Evolutionary conservation across 2,113 vertebrate species (phyloP).

Genomic region (Boulengeromyrus knoepffleri): DNA sequence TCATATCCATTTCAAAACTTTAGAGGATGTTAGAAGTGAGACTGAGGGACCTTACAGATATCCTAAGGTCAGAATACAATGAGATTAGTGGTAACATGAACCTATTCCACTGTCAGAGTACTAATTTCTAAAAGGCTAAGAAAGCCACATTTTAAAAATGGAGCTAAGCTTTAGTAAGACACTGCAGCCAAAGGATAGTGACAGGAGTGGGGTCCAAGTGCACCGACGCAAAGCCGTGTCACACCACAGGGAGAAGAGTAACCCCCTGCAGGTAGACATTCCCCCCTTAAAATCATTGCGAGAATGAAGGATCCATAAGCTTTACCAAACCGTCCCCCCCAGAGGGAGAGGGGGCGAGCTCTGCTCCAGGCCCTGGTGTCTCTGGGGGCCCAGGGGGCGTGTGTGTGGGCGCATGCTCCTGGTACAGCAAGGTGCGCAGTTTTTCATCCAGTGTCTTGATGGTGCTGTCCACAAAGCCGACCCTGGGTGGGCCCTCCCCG

Average conservation of each 20-base stretch:
- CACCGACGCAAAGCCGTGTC: background rate
- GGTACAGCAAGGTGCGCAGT: constrained; percentile 86
- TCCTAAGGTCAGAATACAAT: background rate
- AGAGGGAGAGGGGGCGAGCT: constrained; percentile 63
- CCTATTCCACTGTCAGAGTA: background rate
- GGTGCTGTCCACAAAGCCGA: constrained; percentile 87
- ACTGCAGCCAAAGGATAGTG: background rate
- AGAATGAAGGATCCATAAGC: background rate
- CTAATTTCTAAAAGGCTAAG: background rate
- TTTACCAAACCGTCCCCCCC: constrained; percentile 58
- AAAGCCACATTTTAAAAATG: background rate
- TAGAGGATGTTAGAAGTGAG: background rate
- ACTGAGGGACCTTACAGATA: background rate
- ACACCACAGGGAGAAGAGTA: background rate
- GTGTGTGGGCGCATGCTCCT: constrained; percentile 82
- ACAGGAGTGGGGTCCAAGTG: background rate
- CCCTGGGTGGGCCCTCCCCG: constrained; percentile 75
- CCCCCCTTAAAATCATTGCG: background rate
- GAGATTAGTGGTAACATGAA: background rate
- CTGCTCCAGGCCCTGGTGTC: constrained; percentile 49
- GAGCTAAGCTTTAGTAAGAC: background rate
- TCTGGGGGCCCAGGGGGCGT: constrained; percentile 72
- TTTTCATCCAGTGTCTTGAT: constrained; percentile 97
- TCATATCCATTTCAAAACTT: background rate
- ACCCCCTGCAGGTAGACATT: background rate